Evolutionary conservation across 2,113 vertebrate species (phyloP), one percentile per base, ranked within the genome.

Genomic region (Melozone crissalis): DNA sequence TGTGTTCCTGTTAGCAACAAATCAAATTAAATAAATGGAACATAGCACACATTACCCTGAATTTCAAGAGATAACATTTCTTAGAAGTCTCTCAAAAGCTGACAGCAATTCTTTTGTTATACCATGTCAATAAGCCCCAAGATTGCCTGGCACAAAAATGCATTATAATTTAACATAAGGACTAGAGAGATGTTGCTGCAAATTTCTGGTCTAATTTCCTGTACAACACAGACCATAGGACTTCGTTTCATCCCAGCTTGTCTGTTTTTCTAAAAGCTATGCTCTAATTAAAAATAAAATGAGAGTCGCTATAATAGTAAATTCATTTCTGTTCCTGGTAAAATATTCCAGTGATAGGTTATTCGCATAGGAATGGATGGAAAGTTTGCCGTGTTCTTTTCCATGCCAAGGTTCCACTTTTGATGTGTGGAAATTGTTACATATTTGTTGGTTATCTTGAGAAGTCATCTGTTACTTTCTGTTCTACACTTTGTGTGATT

Each of bases 401-500:
- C 18, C 2, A 2, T 80, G 62, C 21, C 30, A 39, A 65, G 15
- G 58, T 73, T 88, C 59, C 5, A 18, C 44, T 93, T 79, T n/a
- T 59, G 41, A 27, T 44, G 19, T 49, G 51, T 65, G 59, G 22
- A 44, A 80, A 47, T 86, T 47, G 21, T 79, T 92, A 47, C 41
- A 41, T 92, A 68, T 57, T 92, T 95, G n/a, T 51, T 73, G 27
- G 30, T 79, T 94, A 83, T 94, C 91, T 92, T 83, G 31, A 41
- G 61, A 83, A 93, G 9, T 65, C 31, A 80, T 90, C 75, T 88
- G 35, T 92, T 79, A 83, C 54, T 82, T 94, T 87, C 47, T 93
- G 72, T 95, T 89, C 79, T 66, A 18, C 46, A 26, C 19, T 79
- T 51, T 0, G 0, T 7, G 1, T 41, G 41, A 61, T 7, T 79